Base-by-base conservation (phyloP, 2,888 invertebrate species). In the Resseliella maxima region DNA sequence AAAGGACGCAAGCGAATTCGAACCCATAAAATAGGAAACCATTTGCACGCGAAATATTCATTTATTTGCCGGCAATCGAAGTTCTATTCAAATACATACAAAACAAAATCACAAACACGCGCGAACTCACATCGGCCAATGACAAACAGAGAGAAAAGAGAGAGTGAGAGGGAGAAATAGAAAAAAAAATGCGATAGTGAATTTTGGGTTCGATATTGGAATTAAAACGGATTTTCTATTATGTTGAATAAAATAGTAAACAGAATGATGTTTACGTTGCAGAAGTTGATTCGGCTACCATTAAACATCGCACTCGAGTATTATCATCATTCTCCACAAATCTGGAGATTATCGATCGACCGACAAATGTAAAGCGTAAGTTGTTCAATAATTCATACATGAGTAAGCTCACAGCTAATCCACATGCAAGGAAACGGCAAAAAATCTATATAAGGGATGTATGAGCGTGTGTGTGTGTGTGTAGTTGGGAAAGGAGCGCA, bases 301-400 rank as follows among this genome's bases (percentile, higher is more conserved):
- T 72, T 31, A 72, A 35, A 72, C 72, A 35, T 72, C 72, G 41
- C 38, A n/a, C 24, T 12, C 38, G 38, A 38, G 83, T n/a, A 38
- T 38, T 38, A 83, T 83, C 83, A 24, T 83, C 38, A 83, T 38
- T 38, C 24, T n/a, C 83, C 21, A 83, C 38, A n/a, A 83, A 38
- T 83, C 83, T 83, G 83, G 38, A 83, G 38, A 38, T 83, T 83
- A 83, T 83, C 38, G 83, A 83, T 83, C 83, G 83, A 24, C 38
- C 38, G 83, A 81, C 81, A 81, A 38, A 83, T 83, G 83, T 38
- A 38, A 83, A 38, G n/a, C 38, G 83, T 83, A 83, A 83, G 38
- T 83, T 38, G 36, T 38, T 38, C 41, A 83, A 83, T 83, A 83
- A 83, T 83, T 83, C 83, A 83, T 38, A 83, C 41, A 38, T 35